Percentiles rank a stretch among this genome's conserved stretches.
Conservation (phyloP, 2,113 vertebrate species). For the Bos indicus region DNA sequence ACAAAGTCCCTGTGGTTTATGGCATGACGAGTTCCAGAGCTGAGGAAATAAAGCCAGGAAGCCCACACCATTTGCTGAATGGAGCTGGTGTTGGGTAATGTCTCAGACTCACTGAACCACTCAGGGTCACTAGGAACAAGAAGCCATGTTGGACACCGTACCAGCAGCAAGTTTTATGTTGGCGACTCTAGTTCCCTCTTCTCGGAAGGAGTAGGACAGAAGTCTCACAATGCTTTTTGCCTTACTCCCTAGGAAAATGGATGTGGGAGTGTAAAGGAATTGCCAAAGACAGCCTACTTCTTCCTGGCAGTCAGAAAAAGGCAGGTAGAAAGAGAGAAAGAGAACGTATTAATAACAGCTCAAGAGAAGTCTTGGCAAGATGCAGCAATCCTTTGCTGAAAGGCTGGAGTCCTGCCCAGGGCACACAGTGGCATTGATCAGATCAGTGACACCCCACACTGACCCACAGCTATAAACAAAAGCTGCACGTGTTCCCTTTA, state of each 20-base stretch:
- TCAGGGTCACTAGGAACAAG: neutral
- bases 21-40: constrained; percentile 47
- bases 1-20: constrained; percentile 41
- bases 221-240: neutral
- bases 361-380: neutral
- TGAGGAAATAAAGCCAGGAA: constrained; percentile 9
- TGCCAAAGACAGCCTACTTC: neutral
- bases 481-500: neutral
- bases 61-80: neutral
- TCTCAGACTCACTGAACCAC: neutral
- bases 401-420: neutral
- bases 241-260: neutral
- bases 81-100: neutral
- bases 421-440: neutral
- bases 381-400: neutral
- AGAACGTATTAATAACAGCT: neutral
- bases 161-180: neutral
- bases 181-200: neutral
- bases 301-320: neutral
- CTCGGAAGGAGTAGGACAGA: neutral
- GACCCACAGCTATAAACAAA: constrained; percentile 11
- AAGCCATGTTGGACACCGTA: neutral
- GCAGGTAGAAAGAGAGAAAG: neutral
- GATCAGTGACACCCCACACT: neutral
- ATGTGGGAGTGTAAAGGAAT: neutral